A percentile compares a stretch with the other conserved stretches of the same genome.
Evolutionary conservation across 2,888 invertebrate species (phyloP).

Genomic region (Camponotus fellah): DNA sequence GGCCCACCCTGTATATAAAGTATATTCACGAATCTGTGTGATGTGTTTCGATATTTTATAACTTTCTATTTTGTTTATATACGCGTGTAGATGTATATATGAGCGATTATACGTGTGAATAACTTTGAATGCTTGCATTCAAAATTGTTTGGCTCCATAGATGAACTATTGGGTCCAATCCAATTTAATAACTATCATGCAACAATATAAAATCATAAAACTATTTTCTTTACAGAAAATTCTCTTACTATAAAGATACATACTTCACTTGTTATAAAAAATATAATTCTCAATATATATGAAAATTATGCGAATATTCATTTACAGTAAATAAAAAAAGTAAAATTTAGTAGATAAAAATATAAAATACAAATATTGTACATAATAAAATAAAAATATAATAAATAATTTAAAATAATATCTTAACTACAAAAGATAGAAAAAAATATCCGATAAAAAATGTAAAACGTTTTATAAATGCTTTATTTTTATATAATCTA

Average conservation of each 20-base stretch:
- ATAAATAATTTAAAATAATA: constrained; percentile 1
- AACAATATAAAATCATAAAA: not conserved
- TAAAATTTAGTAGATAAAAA: not conserved
- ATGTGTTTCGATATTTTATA: not conserved
- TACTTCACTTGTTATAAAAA: not conserved
- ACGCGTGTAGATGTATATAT: not conserved
- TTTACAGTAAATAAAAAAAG: not conserved
- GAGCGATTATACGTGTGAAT: not conserved
- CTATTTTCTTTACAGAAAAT: not conserved
- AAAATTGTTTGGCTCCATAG: constrained; percentile 11
- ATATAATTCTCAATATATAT: not conserved
- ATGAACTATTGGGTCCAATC: not conserved
- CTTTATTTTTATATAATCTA: not conserved
- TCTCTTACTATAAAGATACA: not conserved
- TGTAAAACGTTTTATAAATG: not conserved
- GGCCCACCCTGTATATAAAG: no score
- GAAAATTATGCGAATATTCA: not conserved
- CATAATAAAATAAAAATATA: no score
- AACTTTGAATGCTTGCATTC: not conserved
- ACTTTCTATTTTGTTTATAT: no score
- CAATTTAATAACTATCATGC: not conserved
- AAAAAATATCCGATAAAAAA: not conserved
- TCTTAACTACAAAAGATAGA: not conserved
- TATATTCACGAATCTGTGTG: not conserved
- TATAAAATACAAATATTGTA: no score